These are phyloP conservation scores for Dendroctonus ponderosae DNA, from an alignment of 1,140 invertebrate species.

Conservation along the genomic window DNA sequence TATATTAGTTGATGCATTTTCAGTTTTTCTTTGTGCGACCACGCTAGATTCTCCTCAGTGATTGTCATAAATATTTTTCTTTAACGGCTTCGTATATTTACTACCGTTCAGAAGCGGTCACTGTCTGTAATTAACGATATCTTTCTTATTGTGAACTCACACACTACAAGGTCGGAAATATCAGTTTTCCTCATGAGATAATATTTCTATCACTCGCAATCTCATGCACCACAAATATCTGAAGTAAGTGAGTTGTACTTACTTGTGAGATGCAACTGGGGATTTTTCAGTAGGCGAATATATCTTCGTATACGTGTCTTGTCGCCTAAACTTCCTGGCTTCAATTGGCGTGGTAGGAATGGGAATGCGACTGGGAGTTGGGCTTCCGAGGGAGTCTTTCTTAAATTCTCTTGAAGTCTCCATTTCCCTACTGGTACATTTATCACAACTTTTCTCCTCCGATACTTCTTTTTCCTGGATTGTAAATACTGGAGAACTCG, in stretches of 20 bases:
- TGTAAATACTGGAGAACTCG: conserved; percentile 29
- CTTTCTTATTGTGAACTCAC: too few relatives aligned
- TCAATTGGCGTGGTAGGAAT: conserved; percentile 52
- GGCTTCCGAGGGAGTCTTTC: conserved; percentile 41
- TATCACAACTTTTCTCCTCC: conserved; percentile 34
- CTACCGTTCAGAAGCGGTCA: too few relatives aligned
- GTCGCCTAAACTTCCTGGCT: conserved; percentile 51
- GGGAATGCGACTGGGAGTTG: conserved; percentile 51
- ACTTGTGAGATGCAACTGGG: conserved; percentile 13
- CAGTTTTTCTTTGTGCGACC: too few relatives aligned
- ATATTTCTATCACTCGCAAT: too few relatives aligned
- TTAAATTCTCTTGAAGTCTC: conserved; percentile 45
- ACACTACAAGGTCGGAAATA: too few relatives aligned
- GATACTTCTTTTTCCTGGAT: conserved; percentile 33
- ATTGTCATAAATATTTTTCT: too few relatives aligned
- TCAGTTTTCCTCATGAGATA: too few relatives aligned
- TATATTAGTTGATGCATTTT: too few relatives aligned
- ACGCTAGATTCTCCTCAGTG: too few relatives aligned
- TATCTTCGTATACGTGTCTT: conserved; percentile 55
- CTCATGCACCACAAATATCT: too few relatives aligned
- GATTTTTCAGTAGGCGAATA: conserved; percentile 34
- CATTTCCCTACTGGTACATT: conserved; percentile 34
- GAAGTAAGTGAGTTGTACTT: conserved; percentile 11
- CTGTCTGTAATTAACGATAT: too few relatives aligned
- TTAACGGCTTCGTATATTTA: too few relatives aligned